Conservation (phyloP, 35 echinoderm and acorn worm species). For the Apostichopus californicus region DNA sequence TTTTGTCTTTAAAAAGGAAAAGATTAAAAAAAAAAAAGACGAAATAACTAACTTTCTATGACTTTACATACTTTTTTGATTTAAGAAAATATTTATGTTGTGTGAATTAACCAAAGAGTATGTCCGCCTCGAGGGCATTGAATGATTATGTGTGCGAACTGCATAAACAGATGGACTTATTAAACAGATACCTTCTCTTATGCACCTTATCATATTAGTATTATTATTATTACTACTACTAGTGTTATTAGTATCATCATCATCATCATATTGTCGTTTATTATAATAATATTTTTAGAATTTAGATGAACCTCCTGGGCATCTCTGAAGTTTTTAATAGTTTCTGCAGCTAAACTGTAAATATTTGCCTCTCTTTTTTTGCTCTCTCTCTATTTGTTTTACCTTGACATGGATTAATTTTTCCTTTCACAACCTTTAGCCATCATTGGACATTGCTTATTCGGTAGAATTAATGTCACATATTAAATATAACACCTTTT, state of each 20-base stretch:
- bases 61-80: background rate
- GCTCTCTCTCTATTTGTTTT: no score
- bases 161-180: background rate
- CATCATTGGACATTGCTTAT: no score
- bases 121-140: background rate
- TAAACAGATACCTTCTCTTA: background rate
- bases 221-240: background rate
- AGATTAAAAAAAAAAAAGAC: no score
- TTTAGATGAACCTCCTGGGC: background rate
- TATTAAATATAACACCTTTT: no score
- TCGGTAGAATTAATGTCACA: no score
- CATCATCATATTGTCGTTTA: background rate
- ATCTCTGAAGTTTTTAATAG: background rate
- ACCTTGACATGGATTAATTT: no score
- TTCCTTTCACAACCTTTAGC: no score
- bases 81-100: background rate
- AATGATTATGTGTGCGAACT: background rate
- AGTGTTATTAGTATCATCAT: background rate
- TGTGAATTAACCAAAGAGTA: constrained; percentile 1
- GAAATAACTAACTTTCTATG: background rate
- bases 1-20: no score
- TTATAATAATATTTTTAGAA: background rate
- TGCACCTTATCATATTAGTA: background rate
- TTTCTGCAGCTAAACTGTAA: background rate
- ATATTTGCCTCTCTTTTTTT: background rate